Conservation (phyloP, 2,797 vertebrate species). For the Sciurus carolinensis region DNA sequence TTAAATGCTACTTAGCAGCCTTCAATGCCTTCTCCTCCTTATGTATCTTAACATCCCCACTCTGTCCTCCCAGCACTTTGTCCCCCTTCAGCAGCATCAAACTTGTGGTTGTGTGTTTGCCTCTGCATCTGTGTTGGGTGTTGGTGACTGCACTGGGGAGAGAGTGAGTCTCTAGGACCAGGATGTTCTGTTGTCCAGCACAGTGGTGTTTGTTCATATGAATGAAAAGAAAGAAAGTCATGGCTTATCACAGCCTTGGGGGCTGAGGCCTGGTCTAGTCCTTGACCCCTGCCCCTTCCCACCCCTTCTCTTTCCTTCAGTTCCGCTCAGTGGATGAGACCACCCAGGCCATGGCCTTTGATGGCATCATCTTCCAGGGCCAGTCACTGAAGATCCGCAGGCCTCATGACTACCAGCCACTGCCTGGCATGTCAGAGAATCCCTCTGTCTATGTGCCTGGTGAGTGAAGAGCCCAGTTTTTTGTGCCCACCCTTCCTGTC, state of each 20-base stretch:
- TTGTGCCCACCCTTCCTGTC: fast-evolving
- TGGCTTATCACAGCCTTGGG: fast-evolving
- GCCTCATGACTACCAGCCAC: constrained; percentile 96
- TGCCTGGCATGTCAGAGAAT: constrained; percentile 97
- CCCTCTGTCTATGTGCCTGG: constrained; percentile 97
- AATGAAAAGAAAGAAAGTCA: neutral
- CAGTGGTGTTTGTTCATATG: neutral
- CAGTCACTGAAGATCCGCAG: constrained; percentile 97
- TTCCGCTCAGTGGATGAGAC: constrained; percentile 98
- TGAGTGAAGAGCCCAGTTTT: constrained; percentile 81
- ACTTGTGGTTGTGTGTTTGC: too few species aligned
- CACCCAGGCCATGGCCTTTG: constrained; percentile 97
- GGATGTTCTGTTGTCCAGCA: too few species aligned
- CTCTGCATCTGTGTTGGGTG: neutral
- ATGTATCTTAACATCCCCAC: too few species aligned
- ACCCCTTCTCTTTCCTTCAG: constrained; percentile 82
- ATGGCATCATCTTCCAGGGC: constrained; percentile 98
- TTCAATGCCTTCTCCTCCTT: neutral
- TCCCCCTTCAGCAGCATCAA: neutral
- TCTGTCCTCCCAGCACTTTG: neutral
- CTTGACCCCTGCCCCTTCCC: fast-evolving
- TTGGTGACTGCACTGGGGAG: neutral
- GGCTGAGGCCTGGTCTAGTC: neutral
- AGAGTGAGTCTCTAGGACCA: neutral
- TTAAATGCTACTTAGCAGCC: neutral